Evolutionary conservation across 2,888 invertebrate species (phyloP).

Genomic region (Caenorhabditis imperialis): DNA sequence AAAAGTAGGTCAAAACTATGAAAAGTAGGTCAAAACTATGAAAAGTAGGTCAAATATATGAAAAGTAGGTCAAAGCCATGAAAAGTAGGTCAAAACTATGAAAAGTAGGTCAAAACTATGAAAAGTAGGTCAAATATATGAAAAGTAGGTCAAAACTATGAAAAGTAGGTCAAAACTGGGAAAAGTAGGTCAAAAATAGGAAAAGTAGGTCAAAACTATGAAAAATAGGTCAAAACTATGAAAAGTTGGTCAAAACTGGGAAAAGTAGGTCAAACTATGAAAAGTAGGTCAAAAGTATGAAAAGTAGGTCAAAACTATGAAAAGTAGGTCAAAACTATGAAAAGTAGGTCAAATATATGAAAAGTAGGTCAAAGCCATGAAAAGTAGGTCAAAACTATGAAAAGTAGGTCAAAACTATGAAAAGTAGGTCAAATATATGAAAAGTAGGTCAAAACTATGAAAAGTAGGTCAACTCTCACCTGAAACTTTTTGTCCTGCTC

Average conservation of each 20-base stretch:
- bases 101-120: slow-evolving; percentile 12
- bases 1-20: too few relatives aligned
- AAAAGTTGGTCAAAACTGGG: slow-evolving; percentile 13
- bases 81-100: too few relatives aligned
- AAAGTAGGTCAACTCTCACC: slow-evolving; percentile 10
- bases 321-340: slow-evolving; percentile 2
- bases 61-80: slow-evolving; percentile 10
- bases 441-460: slow-evolving; percentile 2
- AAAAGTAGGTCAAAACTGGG: slow-evolving; percentile 12
- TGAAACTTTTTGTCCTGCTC: slow-evolving; percentile 76
- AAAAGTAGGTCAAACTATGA: too few relatives aligned
- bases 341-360: too few relatives aligned
- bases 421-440: too few relatives aligned
- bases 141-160: too few relatives aligned
- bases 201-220: slow-evolving; percentile 12
- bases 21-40: slow-evolving; percentile 12
- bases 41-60: too few relatives aligned
- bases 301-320: too few relatives aligned
- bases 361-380: background rate
- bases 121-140: too few relatives aligned
- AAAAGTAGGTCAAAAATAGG: too few relatives aligned
- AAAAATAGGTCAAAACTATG: too few relatives aligned
- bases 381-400: too few relatives aligned
- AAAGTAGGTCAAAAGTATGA: slow-evolving; percentile 1
- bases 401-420: slow-evolving; percentile 2